A percentile compares a stretch with the other conserved stretches of the same genome.
These are phyloP conservation scores for Madoqua kirkii DNA, from an alignment of 2,113 vertebrate genomes.

Conservation along the genomic window DNA sequence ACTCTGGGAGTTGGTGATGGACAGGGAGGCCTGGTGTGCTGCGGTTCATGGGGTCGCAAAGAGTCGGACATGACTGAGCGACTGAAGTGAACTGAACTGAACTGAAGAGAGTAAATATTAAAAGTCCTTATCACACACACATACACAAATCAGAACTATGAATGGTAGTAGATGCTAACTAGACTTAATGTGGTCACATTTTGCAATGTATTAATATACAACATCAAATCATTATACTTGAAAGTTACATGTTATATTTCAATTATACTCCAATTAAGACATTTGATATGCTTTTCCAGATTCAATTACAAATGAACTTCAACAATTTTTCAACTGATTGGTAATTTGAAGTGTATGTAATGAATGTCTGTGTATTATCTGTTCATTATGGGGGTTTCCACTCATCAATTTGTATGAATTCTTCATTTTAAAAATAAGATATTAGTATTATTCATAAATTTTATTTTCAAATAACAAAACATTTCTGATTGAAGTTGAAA, in stretches of 20 bases:
- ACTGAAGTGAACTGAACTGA: too few relatives aligned
- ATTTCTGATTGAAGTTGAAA: not conserved
- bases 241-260: not conserved
- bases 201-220: not conserved
- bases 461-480: not conserved
- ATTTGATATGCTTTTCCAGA: not conserved
- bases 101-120: not conserved
- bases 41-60: too few relatives aligned
- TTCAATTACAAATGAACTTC: not conserved
- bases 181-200: not conserved
- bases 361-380: not conserved
- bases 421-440: not conserved
- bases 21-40: too few relatives aligned
- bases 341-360: not conserved
- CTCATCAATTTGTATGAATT: not conserved
- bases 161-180: not conserved
- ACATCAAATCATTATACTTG: not conserved
- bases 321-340: not conserved
- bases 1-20: too few relatives aligned
- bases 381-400: not conserved
- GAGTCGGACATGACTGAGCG: fast-evolving
- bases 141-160: not conserved
- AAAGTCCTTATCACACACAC: not conserved
- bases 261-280: not conserved
- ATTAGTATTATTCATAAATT: not conserved